Base-by-base conservation (phyloP, 2,888 invertebrate genomes). In the Pyrrhosoma nymphula region DNA sequence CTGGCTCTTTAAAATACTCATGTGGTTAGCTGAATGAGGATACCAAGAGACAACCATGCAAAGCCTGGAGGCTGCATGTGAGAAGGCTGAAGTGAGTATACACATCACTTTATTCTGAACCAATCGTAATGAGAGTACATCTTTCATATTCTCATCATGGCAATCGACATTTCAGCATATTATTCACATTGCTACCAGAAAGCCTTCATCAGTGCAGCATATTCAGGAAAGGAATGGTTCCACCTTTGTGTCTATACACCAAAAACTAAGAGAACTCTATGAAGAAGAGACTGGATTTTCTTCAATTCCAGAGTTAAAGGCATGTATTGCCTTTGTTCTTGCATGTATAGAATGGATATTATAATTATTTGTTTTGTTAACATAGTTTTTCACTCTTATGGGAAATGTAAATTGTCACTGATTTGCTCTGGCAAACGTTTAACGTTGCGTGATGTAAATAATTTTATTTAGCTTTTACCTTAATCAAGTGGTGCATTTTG, bases 21-120 rank as follows among this genome's bases (percentile, higher is more conserved):
- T 97, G 96, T 96, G 96, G 96, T 96, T 96, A 96, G 96, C 97
- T 97, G 97, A 97, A 97, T 97, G 97, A 97, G 97, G 96, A 96
- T 97, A 96, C 96, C 96, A 82, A 95, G 95, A 95, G 96, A 96
- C 96, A 97, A 98, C 97, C 97, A 98, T 98, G 98, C 98, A 98
- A 97, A 98, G 97, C 97, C 97, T 97, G 97, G 97, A 97, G 97
- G 97, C 97, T 97, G 97, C 97, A 97, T 97, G 97, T 97, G 97
- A 98, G 97, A 98, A 98, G 97, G 97, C 97, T 97, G 98, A 98
- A 97, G 98, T 98, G 97, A 97, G 97, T 97, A 96, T 30, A 88
- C 47, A 26, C 23, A 93, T 47, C 39, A 75, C 16, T 75, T 93
- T 16, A 69, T 75, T 26, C 47, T 16, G 23, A 47, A 39, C 63